Conservation (phyloP, 2,888 invertebrate species). For the Heliconius sara region DNA sequence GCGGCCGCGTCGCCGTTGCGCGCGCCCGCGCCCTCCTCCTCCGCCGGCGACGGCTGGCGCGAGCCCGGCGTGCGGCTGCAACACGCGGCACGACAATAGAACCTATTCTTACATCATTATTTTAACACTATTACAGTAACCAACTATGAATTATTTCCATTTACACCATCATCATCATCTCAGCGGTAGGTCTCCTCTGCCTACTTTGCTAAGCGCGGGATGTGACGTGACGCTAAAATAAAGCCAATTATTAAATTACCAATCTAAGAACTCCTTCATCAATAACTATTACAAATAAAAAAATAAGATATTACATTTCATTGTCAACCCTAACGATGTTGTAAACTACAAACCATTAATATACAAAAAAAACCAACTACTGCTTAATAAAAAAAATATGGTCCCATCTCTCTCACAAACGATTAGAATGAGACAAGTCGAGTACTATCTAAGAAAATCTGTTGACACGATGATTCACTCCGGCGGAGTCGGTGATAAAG, state of each 20-base stretch:
- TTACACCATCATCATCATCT: no score
- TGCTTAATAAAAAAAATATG: background rate
- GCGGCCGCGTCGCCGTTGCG: constrained; percentile 77
- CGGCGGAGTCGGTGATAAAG: constrained; percentile 54
- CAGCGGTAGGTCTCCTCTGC: no score
- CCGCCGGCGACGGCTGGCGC: constrained; percentile 95
- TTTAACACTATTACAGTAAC: background rate
- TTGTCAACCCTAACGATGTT: background rate
- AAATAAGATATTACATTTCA: background rate
- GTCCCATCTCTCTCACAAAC: background rate
- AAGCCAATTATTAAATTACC: no score
- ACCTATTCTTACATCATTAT: background rate
- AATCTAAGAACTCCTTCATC: background rate
- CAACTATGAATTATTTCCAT: no score
- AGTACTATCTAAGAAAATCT: constrained; percentile 32
- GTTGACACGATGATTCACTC: constrained; percentile 58
- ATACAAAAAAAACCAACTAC: background rate
- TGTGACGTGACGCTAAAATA: no score
- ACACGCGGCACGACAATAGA: background rate
- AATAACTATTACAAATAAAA: background rate
- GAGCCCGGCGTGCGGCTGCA: constrained; percentile 94
- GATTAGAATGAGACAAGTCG: background rate
- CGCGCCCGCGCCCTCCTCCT: constrained; percentile 87
- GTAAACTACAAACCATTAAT: background rate
- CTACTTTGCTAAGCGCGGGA: no score